Base-by-base conservation (phyloP, 2,113 vertebrate genomes). In the Semnornis frantzii region DNA sequence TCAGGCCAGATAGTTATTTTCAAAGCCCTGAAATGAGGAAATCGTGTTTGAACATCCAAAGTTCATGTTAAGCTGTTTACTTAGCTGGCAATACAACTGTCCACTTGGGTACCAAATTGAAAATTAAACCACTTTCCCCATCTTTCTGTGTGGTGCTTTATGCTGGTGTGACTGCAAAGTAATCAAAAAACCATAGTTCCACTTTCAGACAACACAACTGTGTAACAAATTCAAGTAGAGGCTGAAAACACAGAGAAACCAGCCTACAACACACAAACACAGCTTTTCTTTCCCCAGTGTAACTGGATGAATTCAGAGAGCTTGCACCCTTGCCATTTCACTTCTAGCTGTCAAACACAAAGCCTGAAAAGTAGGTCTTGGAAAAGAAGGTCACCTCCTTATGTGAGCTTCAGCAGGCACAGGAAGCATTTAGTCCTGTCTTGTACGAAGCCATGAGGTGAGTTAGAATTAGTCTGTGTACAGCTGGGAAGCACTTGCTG, bases 51-150 rank as follows among this genome's bases (percentile, higher is more conserved):
- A 73, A 85, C 80, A 59, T 3, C 18, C 57, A 73, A 85, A 80
- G 6, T 0, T 42, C 64, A 92, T 24, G 46, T 73, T 77, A 57
- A 59, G 0, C 39, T 76, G 39, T 25, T 52, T 66, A 80, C 76
- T 70, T 52, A 88, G 10, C 27, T 57, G n/a, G 69, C 77, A 70
- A 86, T 46, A 30, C 12, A 65, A 21, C 24, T 24, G 17, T 34
- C n/a, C 19, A 12, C 55, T 39, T 0, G 0, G 39, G 55, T 50
- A 62, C 15, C 24, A 25, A 58, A 48, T 17, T 30, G 30, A 79
- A 84, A 62, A 58, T 57, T 9, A 31, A 60, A 79, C 58, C 1
- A 3, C 3, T 73, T 69, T 24, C 5, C 23, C 13, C 8, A 28
- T 15, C 10, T 8, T 37, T 59, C 12, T 55, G 6, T 66, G 59